Evolutionary conservation across 2,797 vertebrate genomes (phyloP).

Genomic region (Carapus acus): DNA sequence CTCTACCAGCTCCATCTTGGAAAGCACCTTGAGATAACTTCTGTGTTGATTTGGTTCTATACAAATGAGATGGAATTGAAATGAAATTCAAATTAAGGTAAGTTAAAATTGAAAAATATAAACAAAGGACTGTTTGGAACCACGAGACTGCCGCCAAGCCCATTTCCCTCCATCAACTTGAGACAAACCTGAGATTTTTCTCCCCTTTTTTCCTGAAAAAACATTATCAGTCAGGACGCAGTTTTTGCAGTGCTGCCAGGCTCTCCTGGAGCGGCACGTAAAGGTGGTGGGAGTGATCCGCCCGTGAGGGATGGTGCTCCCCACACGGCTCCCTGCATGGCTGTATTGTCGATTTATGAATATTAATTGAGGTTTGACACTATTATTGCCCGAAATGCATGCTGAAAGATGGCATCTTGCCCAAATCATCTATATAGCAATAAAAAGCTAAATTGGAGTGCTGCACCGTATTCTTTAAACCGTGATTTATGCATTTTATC

Average conservation of each 20-base stretch:
- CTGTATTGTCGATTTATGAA: constrained; percentile 60
- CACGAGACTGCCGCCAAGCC: constrained; percentile 15
- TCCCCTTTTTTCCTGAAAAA: constrained; percentile 24
- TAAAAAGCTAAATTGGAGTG: constrained; percentile 64
- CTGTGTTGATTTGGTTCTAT: too few species aligned
- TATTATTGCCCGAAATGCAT: constrained; percentile 58
- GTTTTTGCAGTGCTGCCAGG: constrained; percentile 29
- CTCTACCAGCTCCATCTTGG: too few species aligned
- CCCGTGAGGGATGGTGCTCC: constrained; percentile 37
- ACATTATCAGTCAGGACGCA: constrained; percentile 38
- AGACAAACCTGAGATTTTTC: constrained; percentile 40
- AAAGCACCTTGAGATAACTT: too few species aligned
- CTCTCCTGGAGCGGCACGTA: constrained; percentile 32
- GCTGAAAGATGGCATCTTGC: constrained; percentile 57
- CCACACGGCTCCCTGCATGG: constrained; percentile 49
- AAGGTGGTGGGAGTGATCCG: constrained; percentile 30
- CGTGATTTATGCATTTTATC: constrained; percentile 43
- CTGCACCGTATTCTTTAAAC: constrained; percentile 44
- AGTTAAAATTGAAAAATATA: too few species aligned
- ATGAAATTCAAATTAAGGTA: too few species aligned
- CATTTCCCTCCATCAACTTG: constrained; percentile 4
- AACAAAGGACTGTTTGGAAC: too few species aligned
- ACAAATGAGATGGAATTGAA: too few species aligned
- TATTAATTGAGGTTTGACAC: constrained; percentile 64
- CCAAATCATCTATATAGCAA: constrained; percentile 47